These are phyloP conservation scores for Bagarius yarrelli DNA, from an alignment of 2,113 vertebrate genomes.

Conservation along the genomic window DNA sequence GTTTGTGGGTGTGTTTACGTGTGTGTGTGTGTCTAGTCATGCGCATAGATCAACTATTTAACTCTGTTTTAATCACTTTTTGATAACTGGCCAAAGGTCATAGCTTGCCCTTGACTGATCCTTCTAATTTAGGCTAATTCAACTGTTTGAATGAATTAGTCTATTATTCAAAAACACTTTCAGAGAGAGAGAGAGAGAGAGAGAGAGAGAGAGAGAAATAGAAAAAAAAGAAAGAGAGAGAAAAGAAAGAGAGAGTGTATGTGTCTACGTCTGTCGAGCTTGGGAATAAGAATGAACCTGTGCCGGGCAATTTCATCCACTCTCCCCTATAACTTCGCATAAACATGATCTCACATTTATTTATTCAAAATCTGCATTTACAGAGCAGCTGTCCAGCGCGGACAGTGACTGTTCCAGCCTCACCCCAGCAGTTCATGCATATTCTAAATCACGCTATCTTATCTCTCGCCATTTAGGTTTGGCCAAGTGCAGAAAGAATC, in stretches of 20 bases:
- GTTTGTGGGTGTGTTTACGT: slow-evolving; percentile 1
- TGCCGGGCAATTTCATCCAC: slow-evolving; percentile 3
- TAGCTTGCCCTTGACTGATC: slow-evolving; percentile 19
- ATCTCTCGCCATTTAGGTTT: slow-evolving; percentile 39
- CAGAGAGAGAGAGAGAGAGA: neutral
- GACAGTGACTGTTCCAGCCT: slow-evolving; percentile 30
- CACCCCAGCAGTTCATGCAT: slow-evolving; percentile 39
- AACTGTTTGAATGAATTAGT: slow-evolving; percentile 45
- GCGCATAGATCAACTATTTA: slow-evolving; percentile 40
- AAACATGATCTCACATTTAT: slow-evolving; percentile 47
- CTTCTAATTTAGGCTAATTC: slow-evolving; percentile 33
- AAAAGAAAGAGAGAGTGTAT: neutral
- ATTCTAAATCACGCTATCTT: slow-evolving; percentile 45
- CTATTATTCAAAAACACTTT: slow-evolving; percentile 50
- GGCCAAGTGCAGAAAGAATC: slow-evolving; percentile 42
- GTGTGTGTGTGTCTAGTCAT: slow-evolving; percentile 19
- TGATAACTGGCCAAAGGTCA: slow-evolving; percentile 49
- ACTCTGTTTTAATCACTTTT: slow-evolving; percentile 40
- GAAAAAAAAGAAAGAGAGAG: too few species aligned
- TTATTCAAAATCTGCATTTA: slow-evolving; percentile 44
- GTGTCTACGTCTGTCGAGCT: neutral
- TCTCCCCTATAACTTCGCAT: slow-evolving; percentile 23
- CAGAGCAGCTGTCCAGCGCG: slow-evolving; percentile 28
- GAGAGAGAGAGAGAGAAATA: too few species aligned
- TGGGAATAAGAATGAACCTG: slow-evolving; percentile 13